Conservation (phyloP, 2,797 vertebrate species). For the Schizopygopsis malacanthus region DNA sequence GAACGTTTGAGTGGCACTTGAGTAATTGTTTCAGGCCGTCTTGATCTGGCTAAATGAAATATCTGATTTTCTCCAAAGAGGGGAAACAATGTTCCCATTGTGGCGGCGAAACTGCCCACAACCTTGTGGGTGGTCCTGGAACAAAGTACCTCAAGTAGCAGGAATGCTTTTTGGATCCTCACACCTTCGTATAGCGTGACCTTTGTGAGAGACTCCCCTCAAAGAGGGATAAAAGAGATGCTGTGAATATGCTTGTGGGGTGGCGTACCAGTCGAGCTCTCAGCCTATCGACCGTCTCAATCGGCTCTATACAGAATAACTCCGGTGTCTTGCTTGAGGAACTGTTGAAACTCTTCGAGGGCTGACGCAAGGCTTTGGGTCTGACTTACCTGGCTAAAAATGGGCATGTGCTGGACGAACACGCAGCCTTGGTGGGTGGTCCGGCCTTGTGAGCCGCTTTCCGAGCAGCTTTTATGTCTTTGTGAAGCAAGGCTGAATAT, state of each 20-base stretch:
- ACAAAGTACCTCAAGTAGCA: slow-evolving; percentile 34
- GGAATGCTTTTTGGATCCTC: slow-evolving; percentile 40
- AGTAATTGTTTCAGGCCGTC: slow-evolving; percentile 44
- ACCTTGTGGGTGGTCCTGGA: slow-evolving; percentile 50
- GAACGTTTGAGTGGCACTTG: slow-evolving; percentile 29
- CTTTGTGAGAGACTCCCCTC: slow-evolving; percentile 54
- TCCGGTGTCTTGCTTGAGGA: slow-evolving; percentile 28
- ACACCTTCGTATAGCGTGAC: slow-evolving; percentile 37
- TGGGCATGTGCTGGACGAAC: slow-evolving; percentile 45
- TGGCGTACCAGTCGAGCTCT: slow-evolving; percentile 29
- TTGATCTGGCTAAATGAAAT: slow-evolving; percentile 40
- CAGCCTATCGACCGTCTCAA: slow-evolving; percentile 34
- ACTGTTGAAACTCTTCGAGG: slow-evolving; percentile 22
- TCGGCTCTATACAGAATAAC: slow-evolving; percentile 28
- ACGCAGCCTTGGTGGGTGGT: slow-evolving; percentile 54
- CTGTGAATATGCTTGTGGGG: slow-evolving; percentile 48
- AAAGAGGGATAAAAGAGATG: slow-evolving; percentile 46
- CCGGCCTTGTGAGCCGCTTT: slow-evolving; percentile 26
- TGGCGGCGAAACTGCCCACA: slow-evolving; percentile 4
- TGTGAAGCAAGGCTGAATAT: slow-evolving; percentile 37
- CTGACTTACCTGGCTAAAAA: slow-evolving; percentile 61
- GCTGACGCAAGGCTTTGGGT: slow-evolving; percentile 29
- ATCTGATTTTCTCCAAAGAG: slow-evolving; percentile 40
- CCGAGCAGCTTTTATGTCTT: slow-evolving; percentile 43
- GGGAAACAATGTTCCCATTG: slow-evolving; percentile 30